Conservation (phyloP, 2,888 invertebrate species). For the Myopa testacea region DNA sequence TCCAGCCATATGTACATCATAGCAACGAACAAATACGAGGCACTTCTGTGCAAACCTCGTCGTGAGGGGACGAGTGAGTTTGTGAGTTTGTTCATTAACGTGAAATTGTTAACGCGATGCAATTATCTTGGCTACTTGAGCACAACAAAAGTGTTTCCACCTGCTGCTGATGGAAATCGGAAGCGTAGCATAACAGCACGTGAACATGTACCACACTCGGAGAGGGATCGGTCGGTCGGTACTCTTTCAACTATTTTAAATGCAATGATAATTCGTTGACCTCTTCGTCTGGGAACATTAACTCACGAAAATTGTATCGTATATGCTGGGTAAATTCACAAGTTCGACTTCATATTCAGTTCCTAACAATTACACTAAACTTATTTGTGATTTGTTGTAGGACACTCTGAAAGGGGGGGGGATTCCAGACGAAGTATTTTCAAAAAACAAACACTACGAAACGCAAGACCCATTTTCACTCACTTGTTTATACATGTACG, state of each 20-base stretch:
- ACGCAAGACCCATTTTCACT: too few species aligned
- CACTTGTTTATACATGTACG: too few species aligned
- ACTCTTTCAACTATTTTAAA: neutral
- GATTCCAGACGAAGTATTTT: too few species aligned
- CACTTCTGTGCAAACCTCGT: neutral
- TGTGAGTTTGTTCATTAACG: slow-evolving; percentile 27
- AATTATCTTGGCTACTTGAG: slow-evolving; percentile 35
- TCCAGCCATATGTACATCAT: neutral
- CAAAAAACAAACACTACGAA: too few species aligned
- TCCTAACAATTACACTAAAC: too few species aligned
- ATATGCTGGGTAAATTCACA: neutral
- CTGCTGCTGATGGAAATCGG: slow-evolving; percentile 33
- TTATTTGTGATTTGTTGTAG: too few species aligned
- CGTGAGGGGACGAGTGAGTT: slow-evolving; percentile 1
- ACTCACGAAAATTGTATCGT: neutral
- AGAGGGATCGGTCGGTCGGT: neutral
- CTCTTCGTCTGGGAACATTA: neutral
- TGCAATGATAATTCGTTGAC: slow-evolving; percentile 2
- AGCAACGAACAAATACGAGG: neutral
- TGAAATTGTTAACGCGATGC: slow-evolving; percentile 25
- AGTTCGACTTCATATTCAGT: too few species aligned
- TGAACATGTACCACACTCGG: neutral
- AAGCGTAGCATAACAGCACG: slow-evolving; percentile 25
- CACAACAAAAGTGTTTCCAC: slow-evolving; percentile 24
- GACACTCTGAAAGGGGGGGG: too few species aligned